Evolutionary conservation across 1,140 invertebrate genomes (phyloP), one percentile per base, ranked within the genome.

Genomic region (Hycleus cichorii): DNA sequence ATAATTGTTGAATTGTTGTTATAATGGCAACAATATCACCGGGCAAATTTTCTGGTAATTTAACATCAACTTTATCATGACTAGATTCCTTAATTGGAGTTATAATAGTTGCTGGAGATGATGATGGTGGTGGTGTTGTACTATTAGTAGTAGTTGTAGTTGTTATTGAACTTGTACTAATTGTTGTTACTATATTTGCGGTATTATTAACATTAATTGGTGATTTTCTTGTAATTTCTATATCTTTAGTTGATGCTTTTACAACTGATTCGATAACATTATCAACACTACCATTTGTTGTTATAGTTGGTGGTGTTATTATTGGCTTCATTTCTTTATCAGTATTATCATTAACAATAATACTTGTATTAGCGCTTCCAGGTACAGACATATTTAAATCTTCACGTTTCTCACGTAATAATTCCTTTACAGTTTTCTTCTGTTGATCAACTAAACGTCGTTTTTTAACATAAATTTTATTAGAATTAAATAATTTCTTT

Each of bases 181-280:
- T 7, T 32, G 32, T 32, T 32, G 32, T 32, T 32, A 7, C 4
- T 32, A 32, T 32, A 32, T 5, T 32, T 32, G 32, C 3, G 2
- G 4, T 32, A 32, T 32, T 32, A 32, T 7, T 32, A 32, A 4
- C 7, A 32, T 32, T 32, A 1, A 32, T 32, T 32, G 18, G 32
- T 32, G 32, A 32, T 32, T 32, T 45, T 45, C 42, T 2, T 32
- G 32, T 32, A 32, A 32, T 32, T 32, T 32, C 32, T 5, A 32
- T 32, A 32, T 32, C 32, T 32, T 32, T 32, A 32, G 4, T 66
- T 7, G 74, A 71, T 26, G 75, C 77, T 64, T 76, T 81, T 3
- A 82, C 74, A 10, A 83, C 80, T 45, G 80, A 81, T 55, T 82
- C 81, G 59, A 83, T 82, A 18, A 76, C 77, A 60, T 78, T 78